phyloP scores from a whole-genome alignment of 2,113 vertebrate genomes.

The Sminthopsis crassicaudata region DNA sequence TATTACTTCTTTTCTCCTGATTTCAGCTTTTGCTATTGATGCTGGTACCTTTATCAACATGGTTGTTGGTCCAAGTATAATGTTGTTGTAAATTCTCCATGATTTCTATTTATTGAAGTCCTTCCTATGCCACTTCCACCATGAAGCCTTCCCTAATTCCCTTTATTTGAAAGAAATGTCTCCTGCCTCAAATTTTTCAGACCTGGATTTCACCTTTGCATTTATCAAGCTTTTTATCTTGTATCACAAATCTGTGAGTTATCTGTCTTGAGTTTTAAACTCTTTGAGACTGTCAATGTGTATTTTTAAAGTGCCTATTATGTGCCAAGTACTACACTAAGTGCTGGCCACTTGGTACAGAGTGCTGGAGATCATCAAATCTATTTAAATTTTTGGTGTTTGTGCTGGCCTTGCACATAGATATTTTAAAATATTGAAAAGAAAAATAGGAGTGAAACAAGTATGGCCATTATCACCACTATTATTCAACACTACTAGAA shows the following conservation, averaged over 20 bases:
- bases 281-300: neutral
- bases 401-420: neutral
- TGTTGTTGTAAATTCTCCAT: neutral
- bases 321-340: neutral
- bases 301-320: neutral
- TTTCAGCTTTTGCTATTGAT: neutral
- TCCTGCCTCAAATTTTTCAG: neutral
- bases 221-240: neutral
- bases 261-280: neutral
- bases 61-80: no score
- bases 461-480: no score
- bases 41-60: neutral
- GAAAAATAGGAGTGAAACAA: neutral
- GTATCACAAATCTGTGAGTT: neutral
- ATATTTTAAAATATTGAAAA: neutral
- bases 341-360: neutral
- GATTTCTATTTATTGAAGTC: neutral
- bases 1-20: neutral
- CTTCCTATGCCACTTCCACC: neutral
- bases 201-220: neutral
- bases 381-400: neutral
- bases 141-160: neutral
- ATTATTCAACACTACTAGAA: no score
- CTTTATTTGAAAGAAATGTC: neutral
- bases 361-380: neutral